A percentile compares a stretch with the other conserved stretches of the same genome.
phyloP scores from a whole-genome alignment of 2,113 vertebrate species.

The Cebus imitator region DNA sequence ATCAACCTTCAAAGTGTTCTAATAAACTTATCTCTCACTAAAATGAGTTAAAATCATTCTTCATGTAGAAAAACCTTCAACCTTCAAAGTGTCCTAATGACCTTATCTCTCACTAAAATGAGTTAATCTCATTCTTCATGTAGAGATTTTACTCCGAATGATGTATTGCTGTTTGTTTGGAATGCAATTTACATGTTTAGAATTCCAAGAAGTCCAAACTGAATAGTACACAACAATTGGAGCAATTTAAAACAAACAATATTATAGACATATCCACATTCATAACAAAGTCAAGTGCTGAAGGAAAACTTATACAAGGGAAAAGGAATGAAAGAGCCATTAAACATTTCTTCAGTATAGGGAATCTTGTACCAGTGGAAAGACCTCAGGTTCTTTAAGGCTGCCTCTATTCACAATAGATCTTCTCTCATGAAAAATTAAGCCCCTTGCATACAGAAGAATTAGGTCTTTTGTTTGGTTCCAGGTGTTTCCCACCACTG shows the following conservation, averaged over 20 bases:
- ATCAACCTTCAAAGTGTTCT: conserved; percentile 42
- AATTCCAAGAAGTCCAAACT: conserved; percentile 66
- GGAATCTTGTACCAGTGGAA: neutral
- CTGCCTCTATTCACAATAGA: neutral
- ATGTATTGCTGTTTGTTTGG: conserved; percentile 1
- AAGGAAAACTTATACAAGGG: neutral
- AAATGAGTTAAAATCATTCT: conserved; percentile 57
- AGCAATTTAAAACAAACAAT: conserved; percentile 70
- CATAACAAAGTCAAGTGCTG: conserved; percentile 65
- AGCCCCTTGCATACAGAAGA: neutral
- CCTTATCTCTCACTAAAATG: conserved; percentile 52
- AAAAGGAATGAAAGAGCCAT: neutral
- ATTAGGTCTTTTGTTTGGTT: neutral
- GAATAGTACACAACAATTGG: conserved; percentile 68
- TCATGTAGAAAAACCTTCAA: neutral
- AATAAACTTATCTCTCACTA: conserved; percentile 48
- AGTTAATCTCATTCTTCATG: conserved; percentile 25
- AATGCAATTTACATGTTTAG: conserved; percentile 53
- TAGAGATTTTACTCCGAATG: conserved; percentile 26
- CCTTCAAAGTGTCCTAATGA: conserved; percentile 54
- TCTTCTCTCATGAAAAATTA: neutral
- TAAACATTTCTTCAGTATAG: neutral
- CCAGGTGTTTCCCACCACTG: neutral
- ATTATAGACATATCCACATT: conserved; percentile 34
- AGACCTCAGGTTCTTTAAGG: neutral